Conservation (phyloP, 2,113 vertebrate species). For the Morone saxatilis region DNA sequence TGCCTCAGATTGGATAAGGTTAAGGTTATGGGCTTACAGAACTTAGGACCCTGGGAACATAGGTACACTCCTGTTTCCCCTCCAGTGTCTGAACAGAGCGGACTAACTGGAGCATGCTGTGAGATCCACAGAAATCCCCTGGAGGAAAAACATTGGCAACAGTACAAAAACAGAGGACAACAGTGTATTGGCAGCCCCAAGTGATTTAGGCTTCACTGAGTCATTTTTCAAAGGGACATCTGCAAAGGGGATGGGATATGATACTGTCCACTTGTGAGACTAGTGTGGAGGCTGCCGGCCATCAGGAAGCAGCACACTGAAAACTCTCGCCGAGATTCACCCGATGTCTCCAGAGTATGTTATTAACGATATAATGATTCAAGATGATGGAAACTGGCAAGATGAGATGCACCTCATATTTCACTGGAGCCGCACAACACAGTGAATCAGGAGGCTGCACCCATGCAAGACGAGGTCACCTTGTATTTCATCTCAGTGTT, state of each 20-base stretch:
- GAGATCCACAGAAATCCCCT: constrained; percentile 5
- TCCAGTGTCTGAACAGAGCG: not conserved
- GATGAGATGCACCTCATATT: constrained; percentile 49
- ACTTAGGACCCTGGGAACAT: too few relatives aligned
- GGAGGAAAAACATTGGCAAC: constrained; percentile 7
- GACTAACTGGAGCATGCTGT: constrained; percentile 40
- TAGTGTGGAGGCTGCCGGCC: constrained; percentile 9
- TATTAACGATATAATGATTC: constrained; percentile 28
- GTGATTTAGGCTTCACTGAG: constrained; percentile 6
- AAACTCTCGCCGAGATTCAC: constrained; percentile 11
- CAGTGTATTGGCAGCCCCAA: constrained; percentile 8
- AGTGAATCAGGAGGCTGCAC: constrained; percentile 41
- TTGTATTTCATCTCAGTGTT: constrained; percentile 47
- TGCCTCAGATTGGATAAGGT: not conserved
- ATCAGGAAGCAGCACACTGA: constrained; percentile 4
- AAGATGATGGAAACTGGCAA: constrained; percentile 8
- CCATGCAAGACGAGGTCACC: constrained; percentile 50
- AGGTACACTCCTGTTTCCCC: not conserved
- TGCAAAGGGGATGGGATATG: not conserved
- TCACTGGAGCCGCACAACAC: constrained; percentile 27
- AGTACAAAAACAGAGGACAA: not conserved
- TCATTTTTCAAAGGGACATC: constrained; percentile 45
- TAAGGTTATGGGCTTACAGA: too few relatives aligned
- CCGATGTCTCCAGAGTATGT: not conserved
- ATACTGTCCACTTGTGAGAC: constrained; percentile 6